Conservation (phyloP, 2,113 vertebrate species). For the Steatornis caripensis region DNA sequence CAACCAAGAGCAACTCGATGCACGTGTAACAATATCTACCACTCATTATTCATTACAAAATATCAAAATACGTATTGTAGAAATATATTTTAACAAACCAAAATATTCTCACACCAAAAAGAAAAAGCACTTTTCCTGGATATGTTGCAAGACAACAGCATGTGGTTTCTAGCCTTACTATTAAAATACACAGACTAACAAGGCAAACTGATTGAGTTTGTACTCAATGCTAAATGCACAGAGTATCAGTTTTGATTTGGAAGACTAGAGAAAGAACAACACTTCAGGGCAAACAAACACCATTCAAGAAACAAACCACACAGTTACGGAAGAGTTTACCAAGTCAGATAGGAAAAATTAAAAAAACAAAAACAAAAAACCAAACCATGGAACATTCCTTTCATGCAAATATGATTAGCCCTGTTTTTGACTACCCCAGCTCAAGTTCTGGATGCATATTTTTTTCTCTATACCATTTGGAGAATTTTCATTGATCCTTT, state of each 20-base stretch:
- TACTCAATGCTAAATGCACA: not conserved
- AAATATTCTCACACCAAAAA: not conserved
- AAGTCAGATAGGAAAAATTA: not conserved
- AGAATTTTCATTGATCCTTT: not conserved
- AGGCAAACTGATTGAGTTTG: not conserved
- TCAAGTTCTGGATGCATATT: not conserved
- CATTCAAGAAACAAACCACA: not conserved
- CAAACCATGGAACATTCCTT: not conserved
- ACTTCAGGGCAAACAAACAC: not conserved
- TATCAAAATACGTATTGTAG: not conserved
- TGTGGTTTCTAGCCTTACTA: not conserved
- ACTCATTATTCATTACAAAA: not conserved
- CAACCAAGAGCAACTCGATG: not conserved
- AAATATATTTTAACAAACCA: not conserved
- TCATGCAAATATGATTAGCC: not conserved
- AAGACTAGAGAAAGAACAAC: not conserved
- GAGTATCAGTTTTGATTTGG: not conserved
- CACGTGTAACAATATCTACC: not conserved
- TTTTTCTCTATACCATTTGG: not conserved
- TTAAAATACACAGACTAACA: not conserved
- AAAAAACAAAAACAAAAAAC: no score
- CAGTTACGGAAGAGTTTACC: not conserved
- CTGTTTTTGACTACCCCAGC: not conserved
- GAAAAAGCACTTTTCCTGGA: not conserved
- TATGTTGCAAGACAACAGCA: not conserved